Evolutionary conservation across 2,888 invertebrate genomes (phyloP).

Genomic region (Hedya salicella): DNA sequence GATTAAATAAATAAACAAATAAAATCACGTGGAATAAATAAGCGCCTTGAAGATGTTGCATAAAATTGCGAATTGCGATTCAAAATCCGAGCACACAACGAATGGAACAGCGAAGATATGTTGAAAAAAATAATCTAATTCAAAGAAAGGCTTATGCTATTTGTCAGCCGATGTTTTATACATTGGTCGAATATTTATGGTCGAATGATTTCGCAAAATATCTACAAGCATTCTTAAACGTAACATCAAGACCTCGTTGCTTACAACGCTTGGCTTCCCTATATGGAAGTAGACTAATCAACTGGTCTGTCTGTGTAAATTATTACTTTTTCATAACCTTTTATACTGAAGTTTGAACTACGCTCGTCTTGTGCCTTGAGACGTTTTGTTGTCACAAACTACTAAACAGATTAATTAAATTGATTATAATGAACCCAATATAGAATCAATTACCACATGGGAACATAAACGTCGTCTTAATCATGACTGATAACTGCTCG

Average conservation of each 20-base stretch:
- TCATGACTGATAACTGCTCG: neutral
- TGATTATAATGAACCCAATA: neutral
- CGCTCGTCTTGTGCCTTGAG: neutral
- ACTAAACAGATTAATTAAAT: neutral
- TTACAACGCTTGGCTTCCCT: constrained; percentile 10
- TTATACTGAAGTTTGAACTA: neutral
- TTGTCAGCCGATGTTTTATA: neutral
- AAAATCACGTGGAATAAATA: neutral
- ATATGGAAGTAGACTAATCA: constrained; percentile 24
- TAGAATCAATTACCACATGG: too few species aligned
- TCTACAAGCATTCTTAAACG: constrained; percentile 11
- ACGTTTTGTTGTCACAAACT: neutral
- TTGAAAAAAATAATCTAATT: constrained; percentile 3
- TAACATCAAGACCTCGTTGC: constrained; percentile 21
- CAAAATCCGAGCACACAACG: neutral
- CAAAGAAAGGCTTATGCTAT: constrained; percentile 3
- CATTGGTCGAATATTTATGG: constrained; percentile 11
- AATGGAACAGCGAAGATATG: neutral
- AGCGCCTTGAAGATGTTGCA: too few species aligned
- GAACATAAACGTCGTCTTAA: neutral
- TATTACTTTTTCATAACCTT: neutral
- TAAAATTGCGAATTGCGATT: neutral
- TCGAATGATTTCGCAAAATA: constrained; percentile 24
- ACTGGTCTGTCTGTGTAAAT: neutral
- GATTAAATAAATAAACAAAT: too few species aligned